A percentile compares a stretch with the other conserved stretches of the same genome.
Evolutionary conservation across 92 coral and sea anemone species (phyloP).

Genomic region (Parazoanthus swiftii): DNA sequence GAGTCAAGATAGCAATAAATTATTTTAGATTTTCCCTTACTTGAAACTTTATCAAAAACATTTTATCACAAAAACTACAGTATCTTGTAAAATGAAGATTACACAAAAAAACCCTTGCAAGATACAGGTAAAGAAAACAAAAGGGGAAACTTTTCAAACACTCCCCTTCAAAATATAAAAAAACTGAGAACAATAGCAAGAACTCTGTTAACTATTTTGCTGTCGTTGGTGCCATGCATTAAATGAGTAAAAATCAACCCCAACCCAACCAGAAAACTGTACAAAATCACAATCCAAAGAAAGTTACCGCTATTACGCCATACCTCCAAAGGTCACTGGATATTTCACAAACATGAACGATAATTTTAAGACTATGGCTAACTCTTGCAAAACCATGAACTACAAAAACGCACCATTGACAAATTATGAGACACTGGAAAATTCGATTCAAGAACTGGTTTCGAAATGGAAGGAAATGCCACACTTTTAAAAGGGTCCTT

Average conservation of each 20-base stretch:
- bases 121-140: neutral
- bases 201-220: no score
- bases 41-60: no score
- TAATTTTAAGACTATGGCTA: neutral
- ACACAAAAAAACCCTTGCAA: neutral
- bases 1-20: no score
- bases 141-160: neutral
- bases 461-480: neutral
- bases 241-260: neutral
- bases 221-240: no score
- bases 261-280: neutral
- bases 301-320: neutral
- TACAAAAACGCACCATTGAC: neutral
- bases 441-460: neutral
- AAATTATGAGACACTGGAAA: neutral
- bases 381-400: neutral
- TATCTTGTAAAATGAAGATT: no score
- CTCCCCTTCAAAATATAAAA: neutral
- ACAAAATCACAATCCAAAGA: neutral
- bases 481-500: neutral
- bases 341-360: slow-evolving; percentile 2
- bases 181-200: neutral
- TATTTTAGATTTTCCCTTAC: no score
- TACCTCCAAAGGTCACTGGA: neutral
- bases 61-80: neutral